phyloP scores from a whole-genome alignment of 1,140 invertebrate genomes.

The Gryllus bimaculatus region DNA sequence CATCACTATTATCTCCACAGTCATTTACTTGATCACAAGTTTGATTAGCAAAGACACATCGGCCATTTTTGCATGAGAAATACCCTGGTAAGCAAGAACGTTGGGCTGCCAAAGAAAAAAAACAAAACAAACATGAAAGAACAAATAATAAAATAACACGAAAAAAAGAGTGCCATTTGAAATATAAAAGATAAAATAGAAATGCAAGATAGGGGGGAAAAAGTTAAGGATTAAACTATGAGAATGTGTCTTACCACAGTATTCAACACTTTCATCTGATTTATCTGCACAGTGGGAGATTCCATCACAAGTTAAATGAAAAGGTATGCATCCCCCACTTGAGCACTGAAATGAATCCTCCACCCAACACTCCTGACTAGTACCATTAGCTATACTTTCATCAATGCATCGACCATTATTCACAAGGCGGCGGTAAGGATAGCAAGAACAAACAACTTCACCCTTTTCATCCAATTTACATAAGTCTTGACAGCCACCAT shows the following conservation, averaged over 20 bases:
- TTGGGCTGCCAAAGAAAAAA: slow-evolving; percentile 13
- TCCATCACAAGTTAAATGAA: slow-evolving; percentile 66
- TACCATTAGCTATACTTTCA: slow-evolving; percentile 9
- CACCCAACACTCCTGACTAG: slow-evolving; percentile 32
- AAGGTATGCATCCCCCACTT: slow-evolving; percentile 61
- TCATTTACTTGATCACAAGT: slow-evolving; percentile 36
- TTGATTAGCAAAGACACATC: slow-evolving; percentile 33
- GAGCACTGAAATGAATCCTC: slow-evolving; percentile 43
- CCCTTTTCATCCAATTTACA: slow-evolving; percentile 50
- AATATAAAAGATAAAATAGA: not conserved
- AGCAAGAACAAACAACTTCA: slow-evolving; percentile 51
- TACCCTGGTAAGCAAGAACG: slow-evolving; percentile 42
- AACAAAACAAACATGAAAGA: not conserved
- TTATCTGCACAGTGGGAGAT: slow-evolving; percentile 59
- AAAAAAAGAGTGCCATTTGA: not conserved
- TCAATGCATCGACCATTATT: slow-evolving; percentile 42
- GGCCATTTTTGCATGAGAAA: slow-evolving; percentile 48
- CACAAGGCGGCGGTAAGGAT: slow-evolving; percentile 38
- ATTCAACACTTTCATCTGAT: slow-evolving; percentile 54
- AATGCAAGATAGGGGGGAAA: not conserved
- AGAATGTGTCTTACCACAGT: slow-evolving; percentile 24
- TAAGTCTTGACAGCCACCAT: slow-evolving; percentile 66
- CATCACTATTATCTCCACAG: slow-evolving; percentile 39
- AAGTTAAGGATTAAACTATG: not conserved
- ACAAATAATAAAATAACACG: not conserved